Percentiles rank a stretch among this genome's conserved stretches.
phyloP scores from a whole-genome alignment of 2,797 vertebrate species.

The Hirundo rustica region DNA sequence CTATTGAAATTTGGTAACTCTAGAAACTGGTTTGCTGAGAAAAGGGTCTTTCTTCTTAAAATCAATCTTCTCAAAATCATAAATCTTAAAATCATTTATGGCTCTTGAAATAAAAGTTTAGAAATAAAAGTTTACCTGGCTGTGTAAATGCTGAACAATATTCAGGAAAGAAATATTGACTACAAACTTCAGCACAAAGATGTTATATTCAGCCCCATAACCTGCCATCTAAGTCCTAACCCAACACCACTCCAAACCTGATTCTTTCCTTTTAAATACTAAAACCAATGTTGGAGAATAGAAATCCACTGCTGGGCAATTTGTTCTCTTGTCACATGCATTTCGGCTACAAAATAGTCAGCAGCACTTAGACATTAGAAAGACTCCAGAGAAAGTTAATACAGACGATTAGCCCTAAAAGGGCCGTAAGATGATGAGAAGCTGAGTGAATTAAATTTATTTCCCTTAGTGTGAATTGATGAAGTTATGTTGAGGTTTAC shows the following conservation, averaged over 20 bases:
- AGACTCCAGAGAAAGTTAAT: conserved; percentile 66
- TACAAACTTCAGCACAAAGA: not conserved
- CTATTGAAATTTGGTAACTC: not conserved
- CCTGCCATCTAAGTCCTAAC: not conserved
- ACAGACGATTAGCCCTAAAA: conserved; percentile 64
- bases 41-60: not conserved
- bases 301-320: conserved; percentile 48
- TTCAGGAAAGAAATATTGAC: not conserved
- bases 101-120: not conserved
- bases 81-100: not conserved
- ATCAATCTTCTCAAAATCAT: not conserved
- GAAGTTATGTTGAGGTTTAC: conserved; percentile 54
- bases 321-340: conserved; percentile 44
- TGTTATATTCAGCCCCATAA: not conserved
- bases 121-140: not conserved
- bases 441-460: conserved; percentile 67
- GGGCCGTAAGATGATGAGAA: conserved; percentile 66
- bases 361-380: conserved; percentile 44
- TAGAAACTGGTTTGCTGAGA: not conserved
- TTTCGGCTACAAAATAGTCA: conserved; percentile 41
- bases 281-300: conserved; percentile 57
- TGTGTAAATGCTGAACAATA: not conserved
- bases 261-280: conserved; percentile 11
- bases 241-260: not conserved
- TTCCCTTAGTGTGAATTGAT: conserved; percentile 17